Conservation (phyloP, 64 coral and sea anemone genomes). For the Stichodactyla helianthus region DNA sequence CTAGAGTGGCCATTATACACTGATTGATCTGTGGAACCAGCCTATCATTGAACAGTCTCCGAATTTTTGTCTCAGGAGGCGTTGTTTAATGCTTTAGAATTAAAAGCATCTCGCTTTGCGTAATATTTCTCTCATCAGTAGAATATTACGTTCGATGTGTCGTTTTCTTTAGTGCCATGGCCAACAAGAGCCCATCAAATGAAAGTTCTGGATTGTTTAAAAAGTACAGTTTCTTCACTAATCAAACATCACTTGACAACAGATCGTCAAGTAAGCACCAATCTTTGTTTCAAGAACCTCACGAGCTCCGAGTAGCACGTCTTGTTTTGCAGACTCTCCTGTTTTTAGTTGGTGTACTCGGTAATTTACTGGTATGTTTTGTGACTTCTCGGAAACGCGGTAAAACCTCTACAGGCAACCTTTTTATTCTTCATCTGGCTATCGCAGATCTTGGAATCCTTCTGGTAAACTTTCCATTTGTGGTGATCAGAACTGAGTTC, state of each 20-base stretch:
- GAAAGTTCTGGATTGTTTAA: neutral
- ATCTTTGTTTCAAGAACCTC: constrained; percentile 44
- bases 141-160: neutral
- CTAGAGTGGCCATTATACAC: neutral
- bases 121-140: neutral
- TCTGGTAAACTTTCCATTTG: constrained; percentile 38
- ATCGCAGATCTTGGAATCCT: constrained; percentile 62
- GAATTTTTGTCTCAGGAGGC: neutral
- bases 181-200: neutral
- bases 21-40: neutral
- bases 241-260: neutral
- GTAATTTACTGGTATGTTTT: constrained; percentile 66
- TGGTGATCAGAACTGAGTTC: constrained; percentile 39
- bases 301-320: constrained; percentile 18
- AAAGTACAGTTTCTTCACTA: neutral
- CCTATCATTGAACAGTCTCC: neutral
- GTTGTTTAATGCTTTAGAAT: neutral
- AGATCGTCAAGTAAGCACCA: neutral
- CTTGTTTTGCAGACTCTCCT: constrained; percentile 41
- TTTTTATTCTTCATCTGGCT: constrained; percentile 60
- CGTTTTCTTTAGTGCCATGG: neutral
- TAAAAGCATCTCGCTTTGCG: neutral
- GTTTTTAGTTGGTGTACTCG: constrained; percentile 37
- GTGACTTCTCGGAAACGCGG: constrained; percentile 53
- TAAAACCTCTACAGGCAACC: constrained; percentile 44